Percentiles rank a stretch among this genome's conserved stretches.
phyloP scores from a whole-genome alignment of 2,113 vertebrate species.

The Nothocercus nigrocapillus region DNA sequence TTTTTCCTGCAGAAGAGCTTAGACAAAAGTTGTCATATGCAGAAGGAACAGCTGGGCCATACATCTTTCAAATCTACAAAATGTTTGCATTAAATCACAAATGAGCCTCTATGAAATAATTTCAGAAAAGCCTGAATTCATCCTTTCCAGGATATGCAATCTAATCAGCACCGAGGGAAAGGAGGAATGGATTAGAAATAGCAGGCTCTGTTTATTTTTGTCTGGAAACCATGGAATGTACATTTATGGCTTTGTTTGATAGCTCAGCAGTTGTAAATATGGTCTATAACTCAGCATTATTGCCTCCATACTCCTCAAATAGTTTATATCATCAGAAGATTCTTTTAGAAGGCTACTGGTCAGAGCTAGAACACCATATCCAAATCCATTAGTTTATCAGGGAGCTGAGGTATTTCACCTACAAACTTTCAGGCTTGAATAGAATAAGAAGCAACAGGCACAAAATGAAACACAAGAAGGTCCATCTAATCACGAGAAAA shows the following conservation, averaged over 20 bases:
- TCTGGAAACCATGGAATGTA: conserved; percentile 76
- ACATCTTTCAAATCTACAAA: conserved; percentile 69
- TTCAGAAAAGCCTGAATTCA: conserved; percentile 48
- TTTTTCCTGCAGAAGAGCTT: conserved; percentile 26
- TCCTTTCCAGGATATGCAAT: conserved; percentile 61
- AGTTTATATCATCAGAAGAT: background rate
- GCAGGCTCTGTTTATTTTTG: conserved; percentile 78
- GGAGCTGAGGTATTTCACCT: background rate
- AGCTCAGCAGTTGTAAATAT: conserved; percentile 51
- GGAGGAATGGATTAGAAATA: conserved; percentile 68
- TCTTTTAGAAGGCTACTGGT: background rate
- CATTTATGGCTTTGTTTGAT: conserved; percentile 65
- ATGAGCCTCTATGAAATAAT: conserved; percentile 53
- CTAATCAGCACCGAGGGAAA: conserved; percentile 67
- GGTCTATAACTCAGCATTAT: background rate
- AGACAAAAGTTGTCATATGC: conserved; percentile 19
- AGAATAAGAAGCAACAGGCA: too few species aligned
- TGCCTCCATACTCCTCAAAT: background rate
- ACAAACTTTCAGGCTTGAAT: background rate
- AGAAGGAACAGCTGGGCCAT: conserved; percentile 72
- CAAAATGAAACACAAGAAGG: too few species aligned
- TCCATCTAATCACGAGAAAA: background rate
- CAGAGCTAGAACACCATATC: background rate
- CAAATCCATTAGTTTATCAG: background rate
- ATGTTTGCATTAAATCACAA: conserved; percentile 17